A percentile compares a stretch with the other conserved stretches of the same genome.
Evolutionary conservation across 1,140 invertebrate species (phyloP).

Genomic region (Drosophila mayri): DNA sequence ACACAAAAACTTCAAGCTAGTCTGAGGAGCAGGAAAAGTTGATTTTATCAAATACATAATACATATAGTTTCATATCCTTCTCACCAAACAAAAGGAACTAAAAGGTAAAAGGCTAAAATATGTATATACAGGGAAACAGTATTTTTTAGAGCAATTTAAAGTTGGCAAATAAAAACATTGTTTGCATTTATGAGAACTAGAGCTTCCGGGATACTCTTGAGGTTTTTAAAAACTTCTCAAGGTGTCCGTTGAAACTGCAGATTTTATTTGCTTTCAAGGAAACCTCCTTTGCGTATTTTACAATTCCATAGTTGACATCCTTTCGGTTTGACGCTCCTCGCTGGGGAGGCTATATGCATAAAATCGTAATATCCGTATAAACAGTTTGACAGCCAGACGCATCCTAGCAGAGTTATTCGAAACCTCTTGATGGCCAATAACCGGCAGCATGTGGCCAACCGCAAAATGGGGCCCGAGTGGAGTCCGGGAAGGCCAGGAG

Average conservation of each 20-base stretch:
- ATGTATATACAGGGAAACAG: no score
- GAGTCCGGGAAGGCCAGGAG: neutral
- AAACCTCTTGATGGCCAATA: conserved; percentile 45
- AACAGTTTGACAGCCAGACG: conserved; percentile 32
- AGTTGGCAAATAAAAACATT: neutral
- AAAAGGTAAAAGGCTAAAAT: neutral
- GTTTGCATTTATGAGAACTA: neutral
- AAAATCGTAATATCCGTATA: conserved; percentile 33
- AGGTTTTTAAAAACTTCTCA: neutral
- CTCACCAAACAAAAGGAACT: neutral
- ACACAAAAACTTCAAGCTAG: neutral
- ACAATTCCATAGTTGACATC: conserved; percentile 10
- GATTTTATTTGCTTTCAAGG: neutral
- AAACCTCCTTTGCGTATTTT: neutral
- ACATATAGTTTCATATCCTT: neutral
- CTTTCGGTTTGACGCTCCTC: neutral
- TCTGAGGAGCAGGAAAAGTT: neutral
- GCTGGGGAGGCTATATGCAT: conserved; percentile 8
- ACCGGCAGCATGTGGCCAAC: conserved; percentile 46
- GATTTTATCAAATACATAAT: neutral
- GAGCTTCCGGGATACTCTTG: neutral
- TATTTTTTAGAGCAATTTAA: neutral
- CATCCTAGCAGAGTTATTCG: conserved; percentile 38
- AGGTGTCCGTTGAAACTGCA: neutral
- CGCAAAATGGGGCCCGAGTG: conserved; percentile 19